Conservation (phyloP, 2,797 vertebrate genomes). For the Liparis tanakae region DNA sequence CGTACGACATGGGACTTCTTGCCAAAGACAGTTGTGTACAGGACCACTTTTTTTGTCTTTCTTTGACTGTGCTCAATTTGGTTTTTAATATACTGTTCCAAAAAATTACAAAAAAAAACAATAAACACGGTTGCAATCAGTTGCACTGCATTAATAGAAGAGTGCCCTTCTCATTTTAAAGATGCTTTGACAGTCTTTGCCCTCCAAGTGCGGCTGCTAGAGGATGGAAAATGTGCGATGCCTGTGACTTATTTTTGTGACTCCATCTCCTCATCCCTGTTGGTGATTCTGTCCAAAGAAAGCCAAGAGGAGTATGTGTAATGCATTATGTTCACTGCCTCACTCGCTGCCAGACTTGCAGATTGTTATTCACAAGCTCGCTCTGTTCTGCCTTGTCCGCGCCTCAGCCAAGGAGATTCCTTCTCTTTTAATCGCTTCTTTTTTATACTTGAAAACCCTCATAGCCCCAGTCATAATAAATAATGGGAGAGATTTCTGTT, state of each 20-base stretch:
- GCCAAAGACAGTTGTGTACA: conserved; percentile 99
- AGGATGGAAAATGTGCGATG: conserved; percentile 79
- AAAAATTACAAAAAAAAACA: conserved; percentile 58
- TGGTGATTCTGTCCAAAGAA: conserved; percentile 82
- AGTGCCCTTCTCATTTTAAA: conserved; percentile 80
- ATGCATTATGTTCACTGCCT: conserved; percentile 77
- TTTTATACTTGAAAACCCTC: conserved; percentile 86
- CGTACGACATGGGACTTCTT: conserved; percentile 89
- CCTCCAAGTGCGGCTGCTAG: conserved; percentile 79
- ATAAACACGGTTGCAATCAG: conserved; percentile 80
- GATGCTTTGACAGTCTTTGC: conserved; percentile 88
- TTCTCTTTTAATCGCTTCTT: conserved; percentile 82
- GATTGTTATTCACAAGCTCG: conserved; percentile 83
- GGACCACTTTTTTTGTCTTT: conserved; percentile 85
- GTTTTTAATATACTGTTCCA: conserved; percentile 81
- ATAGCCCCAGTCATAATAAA: conserved; percentile 75
- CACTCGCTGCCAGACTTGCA: conserved; percentile 78
- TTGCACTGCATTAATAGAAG: conserved; percentile 92
- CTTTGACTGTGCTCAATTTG: conserved; percentile 79
- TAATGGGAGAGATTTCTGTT: conserved; percentile 76
- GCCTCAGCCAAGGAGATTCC: conserved; percentile 87
- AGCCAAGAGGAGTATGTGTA: conserved; percentile 75
- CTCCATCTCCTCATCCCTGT: conserved; percentile 78
- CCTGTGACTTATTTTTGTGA: conserved; percentile 86
- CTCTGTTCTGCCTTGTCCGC: conserved; percentile 83